Evolutionary conservation across 2,113 vertebrate genomes (phyloP), one percentile per base, ranked within the genome.

Genomic region (Carassius carassius): DNA sequence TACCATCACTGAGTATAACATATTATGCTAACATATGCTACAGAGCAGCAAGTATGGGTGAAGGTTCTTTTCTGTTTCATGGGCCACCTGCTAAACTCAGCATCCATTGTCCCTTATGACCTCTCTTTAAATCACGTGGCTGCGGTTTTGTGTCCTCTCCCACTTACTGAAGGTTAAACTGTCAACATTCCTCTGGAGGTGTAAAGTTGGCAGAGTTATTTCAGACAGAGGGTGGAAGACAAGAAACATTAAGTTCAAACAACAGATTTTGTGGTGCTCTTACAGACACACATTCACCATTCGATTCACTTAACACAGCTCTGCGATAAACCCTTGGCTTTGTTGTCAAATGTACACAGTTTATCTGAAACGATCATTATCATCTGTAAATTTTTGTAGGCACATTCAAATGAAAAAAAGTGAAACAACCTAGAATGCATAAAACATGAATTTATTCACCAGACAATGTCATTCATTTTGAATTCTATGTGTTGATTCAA

Each of bases 161-260:
- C 49, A 72, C 77, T 80, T 62, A 60, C 56, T 62, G 77, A 85
- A 85, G 76, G 84, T 85, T 80, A 85, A 85, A 79, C 67, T 32
- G 65, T 17, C n/a, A 60, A 51, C 63, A 62, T 41, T 80, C 10
- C 65, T 49, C 83, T 78, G 9, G 49, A 79, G 62, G 63, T 69
- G 63, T 70, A 81, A 56, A 81, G 79, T 21, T 81, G 21, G 13
- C 6, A 62, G 44, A 77, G 44, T 56, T 56, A 37, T 78, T 78
- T 75, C 23, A 80, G 78, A 32, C 44, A 70, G 54, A 63, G 56
- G 21, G 32, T 79, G 21, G 35, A 25, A 69, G 44, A 54, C 17
- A 47, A 65, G 23, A 67, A 81, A 63, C 23, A 32, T 70, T 25
- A 69, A 35, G 62, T 54, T 81, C 44, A 67, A 81, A 81, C 17